phyloP scores from a whole-genome alignment of 1,140 invertebrate genomes.

The Vanessa atalanta region DNA sequence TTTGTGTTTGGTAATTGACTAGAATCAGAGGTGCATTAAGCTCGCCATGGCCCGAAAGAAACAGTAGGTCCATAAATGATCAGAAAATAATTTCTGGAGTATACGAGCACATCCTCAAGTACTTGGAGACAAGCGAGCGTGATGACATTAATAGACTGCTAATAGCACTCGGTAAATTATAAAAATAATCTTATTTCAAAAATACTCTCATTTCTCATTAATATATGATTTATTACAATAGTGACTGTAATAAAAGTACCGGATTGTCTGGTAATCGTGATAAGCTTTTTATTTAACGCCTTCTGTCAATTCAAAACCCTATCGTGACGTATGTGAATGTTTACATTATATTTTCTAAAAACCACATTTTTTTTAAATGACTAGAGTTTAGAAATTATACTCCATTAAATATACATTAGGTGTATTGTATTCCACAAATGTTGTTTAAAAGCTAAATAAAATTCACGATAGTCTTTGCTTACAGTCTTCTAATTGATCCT shows the following conservation, averaged over 20 bases:
- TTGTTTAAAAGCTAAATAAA: background rate
- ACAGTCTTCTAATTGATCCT: background rate
- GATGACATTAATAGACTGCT: background rate
- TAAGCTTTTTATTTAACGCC: no score
- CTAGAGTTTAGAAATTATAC: no score
- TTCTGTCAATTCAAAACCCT: no score
- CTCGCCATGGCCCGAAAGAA: no score
- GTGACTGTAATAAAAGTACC: background rate
- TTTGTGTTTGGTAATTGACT: slow-evolving; percentile 3
- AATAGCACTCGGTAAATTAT: slow-evolving; percentile 4
- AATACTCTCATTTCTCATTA: slow-evolving; percentile 18
- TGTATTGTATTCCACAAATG: background rate
- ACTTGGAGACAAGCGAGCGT: background rate
- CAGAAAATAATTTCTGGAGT: no score
- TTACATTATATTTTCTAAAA: no score
- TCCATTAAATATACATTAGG: no score
- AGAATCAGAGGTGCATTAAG: slow-evolving; percentile 1
- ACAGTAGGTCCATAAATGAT: no score
- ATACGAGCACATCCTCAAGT: background rate
- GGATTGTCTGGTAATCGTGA: no score
- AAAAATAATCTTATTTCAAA: slow-evolving; percentile 25
- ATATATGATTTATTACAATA: slow-evolving; percentile 1
- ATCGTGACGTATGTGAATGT: no score
- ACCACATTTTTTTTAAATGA: no score
- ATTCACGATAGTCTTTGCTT: background rate